Conservation (phyloP, 2,113 vertebrate genomes). For the Lutjanus erythropterus region DNA sequence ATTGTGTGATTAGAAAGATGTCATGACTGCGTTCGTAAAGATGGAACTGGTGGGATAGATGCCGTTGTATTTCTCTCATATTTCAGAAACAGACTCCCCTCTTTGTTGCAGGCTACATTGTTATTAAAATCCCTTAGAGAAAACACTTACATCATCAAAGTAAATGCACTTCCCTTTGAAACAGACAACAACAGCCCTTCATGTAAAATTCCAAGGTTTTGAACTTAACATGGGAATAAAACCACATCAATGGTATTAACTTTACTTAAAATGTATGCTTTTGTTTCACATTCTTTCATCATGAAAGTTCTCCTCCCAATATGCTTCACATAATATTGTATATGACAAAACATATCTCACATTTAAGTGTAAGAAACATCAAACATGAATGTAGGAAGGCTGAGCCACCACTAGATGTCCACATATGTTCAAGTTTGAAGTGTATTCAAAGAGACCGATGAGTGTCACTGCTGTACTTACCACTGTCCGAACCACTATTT, state of each 20-base stretch:
- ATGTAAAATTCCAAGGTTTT: neutral
- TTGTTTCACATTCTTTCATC: conserved; percentile 15
- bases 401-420: conserved; percentile 6
- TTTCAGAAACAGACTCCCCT: neutral
- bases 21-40: neutral
- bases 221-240: neutral
- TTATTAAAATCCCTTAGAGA: neutral
- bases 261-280: neutral
- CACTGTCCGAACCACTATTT: too few relatives aligned
- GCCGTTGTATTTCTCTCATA: neutral
- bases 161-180: conserved; percentile 22
- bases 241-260: neutral
- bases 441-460: too few relatives aligned
- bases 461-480: neutral
- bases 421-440: neutral
- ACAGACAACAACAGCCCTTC: neutral
- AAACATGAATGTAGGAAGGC: neutral
- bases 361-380: neutral
- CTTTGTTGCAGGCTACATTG: conserved; percentile 9
- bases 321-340: neutral
- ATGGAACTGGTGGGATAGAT: neutral
- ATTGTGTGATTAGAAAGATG: neutral
- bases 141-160: conserved; percentile 20
- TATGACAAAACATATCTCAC: neutral
- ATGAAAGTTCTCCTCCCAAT: neutral